phyloP scores from a whole-genome alignment of 2,888 invertebrate genomes.

The Philonicus albiceps region DNA sequence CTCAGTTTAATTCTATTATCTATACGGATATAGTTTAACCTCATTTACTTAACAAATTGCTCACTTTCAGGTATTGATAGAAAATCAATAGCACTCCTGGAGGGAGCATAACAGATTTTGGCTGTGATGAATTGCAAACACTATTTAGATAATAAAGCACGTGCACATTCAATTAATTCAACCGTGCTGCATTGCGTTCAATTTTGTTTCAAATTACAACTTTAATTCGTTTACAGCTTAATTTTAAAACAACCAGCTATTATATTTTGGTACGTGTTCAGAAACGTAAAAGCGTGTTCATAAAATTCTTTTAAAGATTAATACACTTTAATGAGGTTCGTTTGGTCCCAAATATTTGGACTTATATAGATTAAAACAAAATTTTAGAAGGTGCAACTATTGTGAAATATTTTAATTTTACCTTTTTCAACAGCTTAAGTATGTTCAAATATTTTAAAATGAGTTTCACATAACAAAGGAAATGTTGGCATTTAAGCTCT shows the following conservation, averaged over 20 bases:
- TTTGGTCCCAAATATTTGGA: too few relatives aligned
- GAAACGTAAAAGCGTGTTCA: background rate
- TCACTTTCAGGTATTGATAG: conserved; percentile 7
- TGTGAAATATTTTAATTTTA: background rate
- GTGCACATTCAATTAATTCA: conserved; percentile 9
- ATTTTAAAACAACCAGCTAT: background rate
- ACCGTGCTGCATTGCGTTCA: background rate
- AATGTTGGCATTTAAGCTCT: background rate
- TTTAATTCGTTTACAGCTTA: background rate
- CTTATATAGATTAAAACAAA: too few relatives aligned
- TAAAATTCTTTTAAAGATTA: background rate
- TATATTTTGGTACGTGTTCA: too few relatives aligned
- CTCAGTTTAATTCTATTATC: background rate
- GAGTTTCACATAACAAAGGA: background rate
- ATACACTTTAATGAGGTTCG: background rate
- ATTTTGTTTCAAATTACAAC: background rate
- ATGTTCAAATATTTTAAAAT: background rate
- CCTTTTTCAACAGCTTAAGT: background rate
- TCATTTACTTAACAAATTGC: conserved; percentile 17
- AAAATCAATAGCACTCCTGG: conserved; percentile 1
- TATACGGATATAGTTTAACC: background rate
- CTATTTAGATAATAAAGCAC: background rate
- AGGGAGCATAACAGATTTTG: conserved; percentile 1
- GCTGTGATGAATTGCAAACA: conserved; percentile 15
- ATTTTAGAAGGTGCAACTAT: background rate